A percentile compares a stretch with the other conserved stretches of the same genome.
Evolutionary conservation across 2,113 vertebrate genomes (phyloP).

Genomic region (Psammodynastes pulverulentus): DNA sequence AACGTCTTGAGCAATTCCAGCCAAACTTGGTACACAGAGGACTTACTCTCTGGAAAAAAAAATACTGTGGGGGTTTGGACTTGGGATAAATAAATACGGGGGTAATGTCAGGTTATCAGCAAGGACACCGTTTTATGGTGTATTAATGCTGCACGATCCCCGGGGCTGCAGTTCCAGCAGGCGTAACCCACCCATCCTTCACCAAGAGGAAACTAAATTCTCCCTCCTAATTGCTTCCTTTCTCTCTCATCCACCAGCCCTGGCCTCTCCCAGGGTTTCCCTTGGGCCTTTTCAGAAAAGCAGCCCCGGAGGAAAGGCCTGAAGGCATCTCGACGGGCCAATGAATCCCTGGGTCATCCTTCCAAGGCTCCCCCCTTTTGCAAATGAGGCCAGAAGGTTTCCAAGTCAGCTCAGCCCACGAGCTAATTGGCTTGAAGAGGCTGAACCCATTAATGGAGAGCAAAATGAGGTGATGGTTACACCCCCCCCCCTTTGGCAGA

Average conservation of each 20-base stretch:
- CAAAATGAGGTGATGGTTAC: slow-evolving; percentile 41
- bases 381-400: slow-evolving; percentile 48
- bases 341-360: slow-evolving; percentile 3
- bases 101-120: no score
- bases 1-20: no score
- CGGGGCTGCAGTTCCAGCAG: not conserved
- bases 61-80: no score
- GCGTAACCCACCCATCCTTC: not conserved
- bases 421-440: slow-evolving; percentile 69
- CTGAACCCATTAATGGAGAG: slow-evolving; percentile 50
- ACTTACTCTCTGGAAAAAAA: no score
- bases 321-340: slow-evolving; percentile 6
- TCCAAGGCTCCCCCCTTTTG: slow-evolving; percentile 36
- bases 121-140: not conserved
- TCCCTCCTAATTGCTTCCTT: slow-evolving; percentile 41
- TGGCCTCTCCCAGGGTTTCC: not conserved
- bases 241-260: not conserved
- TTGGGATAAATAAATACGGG: no score
- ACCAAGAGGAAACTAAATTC: slow-evolving; percentile 25
- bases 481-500: slow-evolving; percentile 28
- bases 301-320: slow-evolving; percentile 5
- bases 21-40: no score
- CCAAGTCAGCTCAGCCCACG: slow-evolving; percentile 40
- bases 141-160: not conserved
- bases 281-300: not conserved